phyloP scores from a whole-genome alignment of 2,888 invertebrate species.

The Allolobophora icterica region DNA sequence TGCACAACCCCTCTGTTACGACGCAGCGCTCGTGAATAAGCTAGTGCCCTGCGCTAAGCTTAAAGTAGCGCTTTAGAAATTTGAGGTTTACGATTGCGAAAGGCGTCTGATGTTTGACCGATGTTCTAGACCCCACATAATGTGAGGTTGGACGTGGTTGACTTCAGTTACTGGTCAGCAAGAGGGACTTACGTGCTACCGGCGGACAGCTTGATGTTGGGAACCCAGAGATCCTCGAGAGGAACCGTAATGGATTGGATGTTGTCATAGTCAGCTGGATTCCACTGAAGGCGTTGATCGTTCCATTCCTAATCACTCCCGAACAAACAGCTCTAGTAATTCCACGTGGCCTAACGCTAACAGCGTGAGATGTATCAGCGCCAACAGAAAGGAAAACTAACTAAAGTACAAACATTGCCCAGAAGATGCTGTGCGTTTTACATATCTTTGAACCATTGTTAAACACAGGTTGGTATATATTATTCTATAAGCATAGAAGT shows the following conservation, averaged over 20 bases:
- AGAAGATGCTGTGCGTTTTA: too few species aligned
- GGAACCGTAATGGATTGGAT: neutral
- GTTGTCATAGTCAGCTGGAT: conserved; percentile 29
- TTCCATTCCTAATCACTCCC: conserved; percentile 21
- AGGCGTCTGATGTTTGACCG: neutral
- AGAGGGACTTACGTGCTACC: neutral
- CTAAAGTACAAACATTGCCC: too few species aligned
- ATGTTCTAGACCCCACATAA: neutral
- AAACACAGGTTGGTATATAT: too few species aligned
- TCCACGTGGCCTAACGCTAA: neutral
- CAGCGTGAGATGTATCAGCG: neutral
- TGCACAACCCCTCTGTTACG: too few species aligned
- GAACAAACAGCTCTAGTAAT: neutral
- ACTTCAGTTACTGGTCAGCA: neutral
- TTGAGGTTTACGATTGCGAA: too few species aligned
- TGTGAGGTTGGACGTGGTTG: neutral
- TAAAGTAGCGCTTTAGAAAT: too few species aligned
- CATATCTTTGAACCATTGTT: too few species aligned
- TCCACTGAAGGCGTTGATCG: conserved; percentile 20
- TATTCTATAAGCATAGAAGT: too few species aligned
- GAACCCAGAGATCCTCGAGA: conserved; percentile 25
- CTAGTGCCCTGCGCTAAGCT: too few species aligned
- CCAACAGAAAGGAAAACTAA: neutral
- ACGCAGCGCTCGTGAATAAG: too few species aligned
- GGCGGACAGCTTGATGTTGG: conserved; percentile 23